Evolutionary conservation across 2,113 vertebrate genomes (phyloP), one percentile per base, ranked within the genome.

Genomic region (Manacus vitellinus): DNA sequence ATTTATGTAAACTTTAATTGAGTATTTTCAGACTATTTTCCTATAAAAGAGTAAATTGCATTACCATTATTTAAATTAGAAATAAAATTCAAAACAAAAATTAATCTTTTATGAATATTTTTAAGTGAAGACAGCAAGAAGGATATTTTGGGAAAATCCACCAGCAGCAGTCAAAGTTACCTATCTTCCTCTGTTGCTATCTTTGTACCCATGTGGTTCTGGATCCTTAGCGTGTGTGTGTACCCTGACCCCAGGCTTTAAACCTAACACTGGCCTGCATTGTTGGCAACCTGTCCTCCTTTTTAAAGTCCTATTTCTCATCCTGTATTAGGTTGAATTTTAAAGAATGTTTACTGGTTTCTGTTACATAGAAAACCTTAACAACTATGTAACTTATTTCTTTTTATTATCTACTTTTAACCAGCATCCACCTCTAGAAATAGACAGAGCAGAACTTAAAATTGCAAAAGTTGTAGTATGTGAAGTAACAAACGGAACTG

Each of bases 141-240:
- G 23, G 16, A 30, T 54, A 22, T 31, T 67, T 58, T 20, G 9
- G 30, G 19, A 76, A 79, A 89, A 85, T 39, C 15, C 33, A 73
- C 23, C 28, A 80, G 37, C 7, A 87, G 52, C 15, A 54, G 25
- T 11, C 18, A 88, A 51, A 51, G 65, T 28, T 47, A 72, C 8
- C 22, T 17, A 5, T 51, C 24, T 73, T 86, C 46, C 51, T 6
- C 15, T 72, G 39, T 52, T 55, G 39, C 8, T 67, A 4, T 14
- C 25, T 47, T 67, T 27, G 51, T 23, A 21, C 5, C 20, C 33
- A 18, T 9, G 24, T 23, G 37, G 17, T 30, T 76, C 58, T 58
- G 52, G 9, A 54, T 33, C 17, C 23, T 44, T 35, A 73, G 21
- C 1, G 0, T n/a, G 17, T 7, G 14, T 14, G 9, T 4, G 9